Evolutionary conservation across 1,140 invertebrate genomes (phyloP), one percentile per base, ranked within the genome.

Genomic region (Drosophila insularis): DNA sequence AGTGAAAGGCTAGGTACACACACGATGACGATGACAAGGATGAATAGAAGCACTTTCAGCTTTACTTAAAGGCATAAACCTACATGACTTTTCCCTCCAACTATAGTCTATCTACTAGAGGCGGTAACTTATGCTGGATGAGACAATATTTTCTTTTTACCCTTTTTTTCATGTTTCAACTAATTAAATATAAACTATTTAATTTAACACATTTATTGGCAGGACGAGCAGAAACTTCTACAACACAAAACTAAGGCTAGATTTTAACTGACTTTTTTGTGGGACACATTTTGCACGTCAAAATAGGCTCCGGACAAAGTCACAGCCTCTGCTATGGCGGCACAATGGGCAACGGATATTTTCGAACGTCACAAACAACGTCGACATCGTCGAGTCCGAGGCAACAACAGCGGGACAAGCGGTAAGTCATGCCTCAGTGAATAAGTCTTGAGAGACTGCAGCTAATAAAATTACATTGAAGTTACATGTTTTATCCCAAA

Each of bases 261-360:
- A 37, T 63, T 27, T 31, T 13, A 60, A 35, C 32, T 13, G 13
- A 53, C 27, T 46, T 56, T 53, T 62, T 66, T 50, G 74, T 85
- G 77, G 79, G 76, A 76, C 76, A 77, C 76, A 89, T 87, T 87
- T 87, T 81, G 80, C 68, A 71, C 70, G 75, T 89, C 91, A 92
- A 91, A 89, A 92, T 92, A 92, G 91, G 91, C 70, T 92, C 91
- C 79, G 91, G 90, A 81, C 91, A 92, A 71, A 92, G 91, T 91
- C 89, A 92, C 86, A 92, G 90, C 75, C 85, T 92, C 72, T 92
- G 91, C 81, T 84, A 92, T 92, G 91, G 91, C 84, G 91, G 91
- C 80, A 92, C 89, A 70, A 87, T 89, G 90, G 90, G 91, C 80
- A 89, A 90, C 74, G 91, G 91, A 75, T 91, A 91, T 61, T 90